Percentiles rank a stretch among this genome's conserved stretches.
phyloP scores from a whole-genome alignment of 2,888 invertebrate genomes.

The Drosophila barbarae region DNA sequence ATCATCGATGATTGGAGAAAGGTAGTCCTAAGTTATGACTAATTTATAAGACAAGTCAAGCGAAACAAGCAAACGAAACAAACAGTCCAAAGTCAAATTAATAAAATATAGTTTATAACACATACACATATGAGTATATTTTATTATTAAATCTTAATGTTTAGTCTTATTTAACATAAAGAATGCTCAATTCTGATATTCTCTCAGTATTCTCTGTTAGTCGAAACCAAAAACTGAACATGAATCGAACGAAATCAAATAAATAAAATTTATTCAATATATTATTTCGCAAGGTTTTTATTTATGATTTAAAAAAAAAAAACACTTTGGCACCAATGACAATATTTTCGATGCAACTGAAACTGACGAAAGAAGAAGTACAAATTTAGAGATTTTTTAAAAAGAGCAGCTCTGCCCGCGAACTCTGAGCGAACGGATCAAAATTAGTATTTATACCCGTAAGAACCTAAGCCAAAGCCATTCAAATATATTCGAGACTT shows the following conservation, averaged over 20 bases:
- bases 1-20: conserved; percentile 36
- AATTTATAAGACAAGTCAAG: conserved; percentile 53
- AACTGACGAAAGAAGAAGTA: conserved; percentile 62
- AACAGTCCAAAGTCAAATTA: conserved; percentile 68
- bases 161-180: conserved; percentile 44
- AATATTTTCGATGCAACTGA: conserved; percentile 67
- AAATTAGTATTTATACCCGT: conserved; percentile 54
- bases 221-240: conserved; percentile 16
- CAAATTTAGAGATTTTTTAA: conserved; percentile 65
- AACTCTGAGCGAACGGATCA: conserved; percentile 68
- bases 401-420: conserved; percentile 22
- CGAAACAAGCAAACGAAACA: conserved; percentile 48
- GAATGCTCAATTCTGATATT: conserved; percentile 39
- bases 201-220: conserved; percentile 57
- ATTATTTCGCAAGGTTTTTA: not conserved
- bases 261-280: conserved; percentile 38
- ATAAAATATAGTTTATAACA: conserved; percentile 40
- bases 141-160: conserved; percentile 38
- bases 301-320: conserved; percentile 4
- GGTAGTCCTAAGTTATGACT: conserved; percentile 29
- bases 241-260: conserved; percentile 40
- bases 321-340: conserved; percentile 62
- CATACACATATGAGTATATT: conserved; percentile 32
- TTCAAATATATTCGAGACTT: conserved; percentile 34
- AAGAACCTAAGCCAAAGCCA: conserved; percentile 39